These are phyloP conservation scores for Theretra japonica DNA, from an alignment of 2,888 invertebrate species.

Conservation along the genomic window DNA sequence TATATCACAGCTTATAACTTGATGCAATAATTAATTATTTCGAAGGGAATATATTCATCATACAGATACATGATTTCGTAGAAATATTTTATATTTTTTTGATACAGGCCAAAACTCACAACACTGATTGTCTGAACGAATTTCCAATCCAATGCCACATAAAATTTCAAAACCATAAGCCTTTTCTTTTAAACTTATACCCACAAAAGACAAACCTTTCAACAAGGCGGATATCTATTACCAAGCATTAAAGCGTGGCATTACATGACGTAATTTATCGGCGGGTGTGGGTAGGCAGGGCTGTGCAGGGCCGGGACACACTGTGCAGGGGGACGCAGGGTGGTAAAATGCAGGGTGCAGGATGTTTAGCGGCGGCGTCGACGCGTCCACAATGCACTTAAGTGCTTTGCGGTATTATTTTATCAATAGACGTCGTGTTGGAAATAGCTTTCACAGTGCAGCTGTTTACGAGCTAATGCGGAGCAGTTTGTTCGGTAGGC, in stretches of 20 bases:
- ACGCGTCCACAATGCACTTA: slow-evolving; percentile 26
- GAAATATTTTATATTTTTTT: neutral
- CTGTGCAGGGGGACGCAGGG: no score
- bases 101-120: neutral
- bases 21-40: no score
- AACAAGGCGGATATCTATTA: neutral
- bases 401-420: slow-evolving; percentile 23
- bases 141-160: no score
- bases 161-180: no score
- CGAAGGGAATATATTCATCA: no score
- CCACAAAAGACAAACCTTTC: no score
- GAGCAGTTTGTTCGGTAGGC: neutral
- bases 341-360: neutral
- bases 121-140: no score
- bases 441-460: slow-evolving; percentile 15
- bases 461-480: neutral
- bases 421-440: slow-evolving; percentile 9
- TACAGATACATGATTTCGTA: no score
- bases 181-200: no score
- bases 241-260: neutral
- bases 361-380: neutral
- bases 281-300: neutral
- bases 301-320: neutral
- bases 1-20: no score
- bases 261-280: neutral